Percentiles rank a stretch among this genome's conserved stretches.
phyloP scores from a whole-genome alignment of 1,140 invertebrate genomes.

The Drosophila oshimai region DNA sequence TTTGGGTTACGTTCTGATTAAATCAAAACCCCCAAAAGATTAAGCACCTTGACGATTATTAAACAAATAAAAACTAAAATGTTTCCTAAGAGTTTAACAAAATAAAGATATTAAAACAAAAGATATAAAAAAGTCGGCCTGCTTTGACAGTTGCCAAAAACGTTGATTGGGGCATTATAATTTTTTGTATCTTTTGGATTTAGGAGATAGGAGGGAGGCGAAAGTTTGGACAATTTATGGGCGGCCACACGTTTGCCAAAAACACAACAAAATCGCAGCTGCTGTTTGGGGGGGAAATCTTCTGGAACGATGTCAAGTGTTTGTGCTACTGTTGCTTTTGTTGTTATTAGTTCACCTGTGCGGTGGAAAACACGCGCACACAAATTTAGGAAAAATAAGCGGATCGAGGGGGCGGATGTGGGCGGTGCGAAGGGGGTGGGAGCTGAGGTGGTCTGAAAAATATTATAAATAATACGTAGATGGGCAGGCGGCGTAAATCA shows the following conservation, averaged over 20 bases:
- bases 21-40: too few relatives aligned
- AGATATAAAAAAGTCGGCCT: slow-evolving; percentile 8
- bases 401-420: not conserved
- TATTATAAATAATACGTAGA: slow-evolving; percentile 66
- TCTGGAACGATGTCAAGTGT: slow-evolving; percentile 42
- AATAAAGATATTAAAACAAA: not conserved
- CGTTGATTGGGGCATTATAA: not conserved
- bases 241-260: slow-evolving; percentile 54
- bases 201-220: not conserved
- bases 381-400: slow-evolving; percentile 11
- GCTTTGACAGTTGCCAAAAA: slow-evolving; percentile 23
- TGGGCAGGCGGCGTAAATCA: slow-evolving; percentile 53
- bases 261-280: slow-evolving; percentile 22
- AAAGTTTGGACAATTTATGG: slow-evolving; percentile 52
- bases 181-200: not conserved
- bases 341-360: slow-evolving; percentile 59
- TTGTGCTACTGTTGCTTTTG: slow-evolving; percentile 28
- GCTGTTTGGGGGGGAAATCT: slow-evolving; percentile 22
- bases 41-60: too few relatives aligned
- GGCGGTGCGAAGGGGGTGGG: not conserved
- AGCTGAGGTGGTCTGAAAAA: too few relatives aligned
- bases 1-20: not conserved
- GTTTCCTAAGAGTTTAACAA: not conserved
- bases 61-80: slow-evolving; percentile 8
- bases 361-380: slow-evolving; percentile 50